A percentile compares a stretch with the other conserved stretches of the same genome.
Conservation (phyloP, 1,140 invertebrate genomes). For the Drosophila ambigua region DNA sequence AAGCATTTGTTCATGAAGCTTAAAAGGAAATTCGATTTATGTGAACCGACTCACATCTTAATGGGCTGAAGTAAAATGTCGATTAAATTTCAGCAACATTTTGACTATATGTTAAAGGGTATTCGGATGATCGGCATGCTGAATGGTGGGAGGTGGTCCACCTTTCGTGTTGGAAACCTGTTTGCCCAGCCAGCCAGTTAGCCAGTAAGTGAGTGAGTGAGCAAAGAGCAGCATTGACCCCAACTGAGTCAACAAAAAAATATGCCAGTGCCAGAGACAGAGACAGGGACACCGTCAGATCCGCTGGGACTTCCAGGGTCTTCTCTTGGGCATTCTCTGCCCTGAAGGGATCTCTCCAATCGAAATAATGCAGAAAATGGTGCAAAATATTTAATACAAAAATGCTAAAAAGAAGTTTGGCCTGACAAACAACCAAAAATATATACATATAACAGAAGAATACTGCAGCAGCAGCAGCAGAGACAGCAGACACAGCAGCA, state of each 20-base stretch:
- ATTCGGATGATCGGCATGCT: too few relatives aligned
- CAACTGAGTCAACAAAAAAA: slow-evolving; percentile 80
- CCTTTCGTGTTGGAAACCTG: slow-evolving; percentile 46
- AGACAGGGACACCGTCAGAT: neutral
- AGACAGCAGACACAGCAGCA: slow-evolving; percentile 23
- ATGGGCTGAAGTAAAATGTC: too few relatives aligned
- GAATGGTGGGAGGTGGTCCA: too few relatives aligned
- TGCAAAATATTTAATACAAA: slow-evolving; percentile 81
- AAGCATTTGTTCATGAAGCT: too few relatives aligned
- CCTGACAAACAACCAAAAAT: slow-evolving; percentile 23
- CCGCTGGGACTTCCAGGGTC: slow-evolving; percentile 26
- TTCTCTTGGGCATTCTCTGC: slow-evolving; percentile 12
- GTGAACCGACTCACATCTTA: too few relatives aligned
- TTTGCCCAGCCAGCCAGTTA: slow-evolving; percentile 49
- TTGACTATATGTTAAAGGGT: too few relatives aligned
- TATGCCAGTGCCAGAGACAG: slow-evolving; percentile 52
- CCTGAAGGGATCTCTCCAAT: slow-evolving; percentile 53
- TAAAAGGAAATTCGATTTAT: too few relatives aligned
- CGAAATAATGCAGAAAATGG: slow-evolving; percentile 81
- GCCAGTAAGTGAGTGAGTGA: slow-evolving; percentile 37
- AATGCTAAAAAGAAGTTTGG: slow-evolving; percentile 60
- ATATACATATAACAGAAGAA: too few relatives aligned
- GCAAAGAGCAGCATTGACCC: slow-evolving; percentile 72
- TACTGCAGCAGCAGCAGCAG: slow-evolving; percentile 20
- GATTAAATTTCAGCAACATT: too few relatives aligned